A percentile compares a stretch with the other conserved stretches of the same genome.
These are phyloP conservation scores for Drosophila nr. fundita DNA, from an alignment of 2,888 invertebrate species.

Conservation along the genomic window DNA sequence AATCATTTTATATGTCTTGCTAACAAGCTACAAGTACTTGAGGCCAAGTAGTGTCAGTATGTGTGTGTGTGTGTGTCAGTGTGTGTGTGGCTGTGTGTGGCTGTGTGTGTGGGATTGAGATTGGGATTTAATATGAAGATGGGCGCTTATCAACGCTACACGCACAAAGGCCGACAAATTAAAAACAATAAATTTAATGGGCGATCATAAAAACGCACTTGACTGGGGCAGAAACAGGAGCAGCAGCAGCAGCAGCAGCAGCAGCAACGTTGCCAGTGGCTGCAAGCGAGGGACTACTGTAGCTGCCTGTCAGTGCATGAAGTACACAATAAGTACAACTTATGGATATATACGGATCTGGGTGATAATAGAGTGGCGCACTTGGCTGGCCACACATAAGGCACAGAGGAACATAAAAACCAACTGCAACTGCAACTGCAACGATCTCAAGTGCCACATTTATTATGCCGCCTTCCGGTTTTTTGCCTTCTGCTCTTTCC, in stretches of 20 bases:
- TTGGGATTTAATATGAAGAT: slow-evolving; percentile 36
- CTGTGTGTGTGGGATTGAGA: slow-evolving; percentile 37
- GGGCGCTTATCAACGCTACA: slow-evolving; percentile 46
- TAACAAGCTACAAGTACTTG: slow-evolving; percentile 57
- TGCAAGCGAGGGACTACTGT: slow-evolving; percentile 28
- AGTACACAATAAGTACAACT: slow-evolving; percentile 29
- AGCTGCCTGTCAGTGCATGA: slow-evolving; percentile 28
- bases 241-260: slow-evolving; percentile 14
- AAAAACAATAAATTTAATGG: slow-evolving; percentile 79
- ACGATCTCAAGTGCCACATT: slow-evolving; percentile 42
- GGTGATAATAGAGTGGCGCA: slow-evolving; percentile 60
- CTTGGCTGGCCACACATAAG: slow-evolving; percentile 50
- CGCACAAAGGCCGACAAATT: slow-evolving; percentile 67
- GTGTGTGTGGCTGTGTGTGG: slow-evolving; percentile 31
- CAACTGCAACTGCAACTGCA: slow-evolving; percentile 30
- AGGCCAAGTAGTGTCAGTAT: slow-evolving; percentile 15
- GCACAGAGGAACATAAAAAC: slow-evolving; percentile 35
- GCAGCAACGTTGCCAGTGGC: slow-evolving; percentile 27
- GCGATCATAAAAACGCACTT: slow-evolving; percentile 74
- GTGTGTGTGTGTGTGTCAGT: slow-evolving; percentile 9
- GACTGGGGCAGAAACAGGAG: slow-evolving; percentile 44
- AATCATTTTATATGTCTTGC: slow-evolving; percentile 47
- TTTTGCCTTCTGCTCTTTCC: slow-evolving; percentile 3
- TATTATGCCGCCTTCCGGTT: slow-evolving; percentile 46
- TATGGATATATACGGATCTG: slow-evolving; percentile 60